Percentiles rank a stretch among this genome's conserved stretches.
Evolutionary conservation across 2,888 invertebrate species (phyloP).

Genomic region (Hecatera dysodea): DNA sequence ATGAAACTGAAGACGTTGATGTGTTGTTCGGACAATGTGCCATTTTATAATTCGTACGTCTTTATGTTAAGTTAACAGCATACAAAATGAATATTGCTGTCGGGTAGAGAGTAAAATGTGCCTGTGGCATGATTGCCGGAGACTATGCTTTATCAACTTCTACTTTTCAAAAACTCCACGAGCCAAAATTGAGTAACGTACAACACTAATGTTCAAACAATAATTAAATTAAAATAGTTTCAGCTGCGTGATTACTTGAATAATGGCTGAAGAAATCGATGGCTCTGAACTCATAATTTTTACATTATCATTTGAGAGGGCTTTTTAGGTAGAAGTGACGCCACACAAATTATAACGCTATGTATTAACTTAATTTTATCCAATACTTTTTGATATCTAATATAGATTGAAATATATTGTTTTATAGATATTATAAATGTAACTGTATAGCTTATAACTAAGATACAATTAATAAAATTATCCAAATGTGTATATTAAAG

Average conservation of each 20-base stretch:
- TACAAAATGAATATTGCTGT: too few species aligned
- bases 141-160: neutral
- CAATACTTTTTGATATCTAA: too few species aligned
- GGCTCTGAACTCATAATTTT: neutral
- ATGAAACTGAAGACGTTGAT: constrained; percentile 28
- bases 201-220: too few species aligned
- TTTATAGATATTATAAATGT: too few species aligned
- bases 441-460: too few species aligned
- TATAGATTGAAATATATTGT: too few species aligned
- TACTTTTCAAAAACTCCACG: neutral
- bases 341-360: too few species aligned
- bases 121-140: neutral
- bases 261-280: neutral
- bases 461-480: neutral
- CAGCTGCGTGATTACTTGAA: neutral
- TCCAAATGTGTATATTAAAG: neutral
- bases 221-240: too few species aligned
- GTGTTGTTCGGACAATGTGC: constrained; percentile 4
- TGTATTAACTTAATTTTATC: too few species aligned
- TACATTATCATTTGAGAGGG: neutral
- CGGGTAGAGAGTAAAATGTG: too few species aligned
- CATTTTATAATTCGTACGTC: neutral
- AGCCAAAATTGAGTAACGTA: neutral
- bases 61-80: neutral
- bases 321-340: neutral